Evolutionary conservation across 2,888 invertebrate genomes (phyloP).

Genomic region (Caenorhabditis japonica): DNA sequence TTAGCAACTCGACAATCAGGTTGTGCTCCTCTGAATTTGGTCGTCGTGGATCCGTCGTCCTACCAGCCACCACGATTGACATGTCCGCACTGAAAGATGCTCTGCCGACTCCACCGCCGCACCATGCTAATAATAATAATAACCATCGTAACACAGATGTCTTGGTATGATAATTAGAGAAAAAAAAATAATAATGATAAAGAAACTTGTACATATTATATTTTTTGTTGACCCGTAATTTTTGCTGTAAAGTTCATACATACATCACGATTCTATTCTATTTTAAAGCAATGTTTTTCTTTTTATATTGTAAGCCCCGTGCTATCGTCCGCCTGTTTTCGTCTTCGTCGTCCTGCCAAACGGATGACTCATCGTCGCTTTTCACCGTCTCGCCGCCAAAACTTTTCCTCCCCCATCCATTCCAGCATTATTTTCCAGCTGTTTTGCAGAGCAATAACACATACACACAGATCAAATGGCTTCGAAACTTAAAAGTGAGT

Average conservation of each 20-base stretch:
- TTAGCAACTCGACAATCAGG: conserved; percentile 16
- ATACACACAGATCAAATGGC: too few species aligned
- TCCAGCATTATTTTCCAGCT: not conserved
- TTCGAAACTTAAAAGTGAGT: conserved; percentile 47
- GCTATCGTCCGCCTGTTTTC: too few species aligned
- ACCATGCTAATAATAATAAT: conserved; percentile 23
- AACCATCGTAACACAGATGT: conserved; percentile 32
- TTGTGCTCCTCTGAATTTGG: conserved; percentile 17
- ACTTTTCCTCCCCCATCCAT: conserved; percentile 1
- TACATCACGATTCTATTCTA: too few species aligned
- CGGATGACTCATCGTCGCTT: too few species aligned
- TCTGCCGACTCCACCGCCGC: conserved; percentile 40
- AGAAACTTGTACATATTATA: not conserved
- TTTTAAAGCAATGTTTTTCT: too few species aligned
- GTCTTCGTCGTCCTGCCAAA: too few species aligned
- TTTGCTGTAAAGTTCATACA: too few species aligned
- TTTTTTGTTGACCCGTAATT: too few species aligned
- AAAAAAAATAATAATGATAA: not conserved
- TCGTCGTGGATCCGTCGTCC: conserved; percentile 49
- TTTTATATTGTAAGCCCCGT: too few species aligned
- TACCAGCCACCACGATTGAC: conserved; percentile 50
- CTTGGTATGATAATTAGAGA: conserved; percentile 2
- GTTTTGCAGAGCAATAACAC: too few species aligned
- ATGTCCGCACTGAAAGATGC: conserved; percentile 38
- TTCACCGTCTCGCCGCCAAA: too few species aligned